Evolutionary conservation across 2,888 invertebrate genomes (phyloP).

Genomic region (Anoplius nigerrimus): DNA sequence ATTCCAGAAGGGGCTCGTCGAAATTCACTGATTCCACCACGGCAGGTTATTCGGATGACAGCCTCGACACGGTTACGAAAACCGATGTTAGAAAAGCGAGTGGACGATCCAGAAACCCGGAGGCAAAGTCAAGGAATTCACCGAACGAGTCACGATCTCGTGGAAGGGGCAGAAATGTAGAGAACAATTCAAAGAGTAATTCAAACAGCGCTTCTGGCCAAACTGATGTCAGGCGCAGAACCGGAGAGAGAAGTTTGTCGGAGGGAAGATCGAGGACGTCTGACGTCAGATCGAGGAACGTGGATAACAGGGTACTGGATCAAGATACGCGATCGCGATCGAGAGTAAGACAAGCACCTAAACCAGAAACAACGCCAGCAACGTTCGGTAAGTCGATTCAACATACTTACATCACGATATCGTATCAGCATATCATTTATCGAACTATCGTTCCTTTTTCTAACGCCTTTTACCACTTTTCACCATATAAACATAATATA

Average conservation of each 20-base stretch:
- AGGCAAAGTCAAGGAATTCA: neutral
- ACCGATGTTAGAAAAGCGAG: slow-evolving; percentile 18
- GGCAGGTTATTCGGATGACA: slow-evolving; percentile 26
- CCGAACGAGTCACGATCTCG: slow-evolving; percentile 9
- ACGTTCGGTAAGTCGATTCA: neutral
- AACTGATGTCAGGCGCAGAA: slow-evolving; percentile 26
- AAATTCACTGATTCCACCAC: slow-evolving; percentile 33
- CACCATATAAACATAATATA: no score
- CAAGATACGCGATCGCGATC: slow-evolving; percentile 39
- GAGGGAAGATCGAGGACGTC: slow-evolving; percentile 42
- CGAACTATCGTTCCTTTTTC: no score
- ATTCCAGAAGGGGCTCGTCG: slow-evolving; percentile 49
- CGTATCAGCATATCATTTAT: no score
- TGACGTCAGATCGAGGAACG: slow-evolving; percentile 29
- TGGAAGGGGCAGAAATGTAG: slow-evolving; percentile 34
- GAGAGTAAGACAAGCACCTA: slow-evolving; percentile 34
- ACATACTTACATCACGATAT: no score
- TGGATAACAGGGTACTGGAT: slow-evolving; percentile 33
- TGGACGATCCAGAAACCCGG: slow-evolving; percentile 29
- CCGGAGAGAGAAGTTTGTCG: slow-evolving; percentile 31
- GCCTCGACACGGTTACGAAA: slow-evolving; percentile 23
- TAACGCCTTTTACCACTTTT: no score
- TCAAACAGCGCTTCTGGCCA: neutral
- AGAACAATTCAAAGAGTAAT: slow-evolving; percentile 8
- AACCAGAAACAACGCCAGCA: slow-evolving; percentile 22